phyloP scores from a whole-genome alignment of 2,113 vertebrate genomes.

The Pollachius pollachius region DNA sequence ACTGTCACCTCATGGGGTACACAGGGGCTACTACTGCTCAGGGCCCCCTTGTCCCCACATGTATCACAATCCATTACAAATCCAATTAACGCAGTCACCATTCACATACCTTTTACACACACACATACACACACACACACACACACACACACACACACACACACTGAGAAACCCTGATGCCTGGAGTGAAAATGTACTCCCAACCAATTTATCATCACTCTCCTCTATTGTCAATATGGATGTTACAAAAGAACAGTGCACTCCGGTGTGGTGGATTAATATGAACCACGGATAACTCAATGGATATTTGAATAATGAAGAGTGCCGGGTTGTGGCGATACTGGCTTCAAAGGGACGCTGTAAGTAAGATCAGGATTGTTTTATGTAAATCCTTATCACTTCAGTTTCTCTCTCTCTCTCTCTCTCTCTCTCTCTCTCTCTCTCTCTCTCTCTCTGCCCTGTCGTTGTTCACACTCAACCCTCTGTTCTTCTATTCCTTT shows the following conservation, averaged over 20 bases:
- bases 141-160: too few relatives aligned
- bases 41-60: neutral
- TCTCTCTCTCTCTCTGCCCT: neutral
- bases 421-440: neutral
- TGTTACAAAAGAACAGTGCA: neutral
- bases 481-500: neutral
- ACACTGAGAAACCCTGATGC: neutral
- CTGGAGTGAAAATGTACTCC: neutral
- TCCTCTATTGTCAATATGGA: constrained; percentile 8
- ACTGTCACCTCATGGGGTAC: neutral
- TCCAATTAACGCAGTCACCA: constrained; percentile 11
- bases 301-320: constrained; percentile 34
- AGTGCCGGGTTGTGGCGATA: neutral
- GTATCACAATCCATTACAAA: neutral
- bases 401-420: neutral
- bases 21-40: neutral
- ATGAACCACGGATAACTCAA: constrained; percentile 6
- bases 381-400: neutral
- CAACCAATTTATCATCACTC: neutral
- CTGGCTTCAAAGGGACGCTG: neutral
- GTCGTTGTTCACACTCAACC: too few relatives aligned
- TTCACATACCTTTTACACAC: neutral
- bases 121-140: too few relatives aligned
- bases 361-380: neutral
- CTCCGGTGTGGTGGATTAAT: constrained; percentile 16